Conservation (phyloP, 2,797 vertebrate genomes). For the Muraenolepis orangiensis region DNA sequence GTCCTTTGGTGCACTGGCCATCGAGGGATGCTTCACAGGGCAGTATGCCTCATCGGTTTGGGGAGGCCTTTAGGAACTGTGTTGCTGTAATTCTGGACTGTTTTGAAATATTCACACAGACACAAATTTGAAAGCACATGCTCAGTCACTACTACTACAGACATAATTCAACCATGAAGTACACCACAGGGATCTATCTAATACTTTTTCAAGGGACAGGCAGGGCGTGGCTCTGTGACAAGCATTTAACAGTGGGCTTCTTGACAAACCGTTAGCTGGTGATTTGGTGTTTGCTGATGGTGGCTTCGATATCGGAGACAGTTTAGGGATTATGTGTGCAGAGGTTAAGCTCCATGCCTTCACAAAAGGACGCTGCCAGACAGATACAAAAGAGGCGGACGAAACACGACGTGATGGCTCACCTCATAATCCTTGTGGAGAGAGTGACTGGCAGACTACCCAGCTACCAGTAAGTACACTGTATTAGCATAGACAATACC, state of each 20-base stretch:
- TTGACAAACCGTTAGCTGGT: background rate
- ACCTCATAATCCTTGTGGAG: no score
- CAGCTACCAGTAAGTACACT: no score
- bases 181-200: constrained; percentile 3
- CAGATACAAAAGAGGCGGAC: no score
- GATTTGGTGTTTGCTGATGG: constrained; percentile 11
- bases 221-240: background rate
- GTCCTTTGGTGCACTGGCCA: constrained; percentile 10
- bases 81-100: constrained; percentile 25
- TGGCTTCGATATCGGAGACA: background rate
- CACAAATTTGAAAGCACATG: constrained; percentile 2
- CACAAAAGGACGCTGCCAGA: no score
- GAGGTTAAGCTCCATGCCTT: constrained; percentile 10
- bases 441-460: no score
- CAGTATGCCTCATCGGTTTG: constrained; percentile 18
- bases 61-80: constrained; percentile 15
- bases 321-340: constrained; percentile 1
- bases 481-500: no score
- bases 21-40: constrained; percentile 3
- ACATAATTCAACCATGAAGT: constrained; percentile 4
- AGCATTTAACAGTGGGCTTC: background rate
- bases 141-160: constrained; percentile 1
- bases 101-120: constrained; percentile 16
- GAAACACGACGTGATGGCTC: no score
- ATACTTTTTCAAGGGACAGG: constrained; percentile 2